phyloP scores from a whole-genome alignment of 2,113 vertebrate species.

The Stictonetta naevosa region DNA sequence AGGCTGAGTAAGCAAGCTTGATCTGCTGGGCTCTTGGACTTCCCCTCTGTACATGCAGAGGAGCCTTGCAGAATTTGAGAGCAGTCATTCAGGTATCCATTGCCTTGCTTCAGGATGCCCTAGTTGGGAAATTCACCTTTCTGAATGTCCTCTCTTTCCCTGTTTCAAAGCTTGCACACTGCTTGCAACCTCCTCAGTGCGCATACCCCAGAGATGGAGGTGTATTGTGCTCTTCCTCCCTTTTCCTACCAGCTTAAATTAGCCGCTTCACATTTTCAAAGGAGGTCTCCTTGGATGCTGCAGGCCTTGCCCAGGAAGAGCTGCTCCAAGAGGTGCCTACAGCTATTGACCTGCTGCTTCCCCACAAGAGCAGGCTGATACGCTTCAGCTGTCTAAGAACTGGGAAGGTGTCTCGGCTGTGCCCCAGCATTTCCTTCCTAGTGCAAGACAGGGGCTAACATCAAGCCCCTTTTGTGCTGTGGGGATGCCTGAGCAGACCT shows the following conservation, averaged over 20 bases:
- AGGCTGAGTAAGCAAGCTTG: neutral
- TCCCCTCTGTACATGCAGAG: neutral
- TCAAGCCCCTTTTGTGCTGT: neutral
- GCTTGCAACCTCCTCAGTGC: neutral
- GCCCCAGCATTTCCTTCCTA: neutral
- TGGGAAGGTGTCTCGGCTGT: neutral
- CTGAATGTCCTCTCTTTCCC: neutral
- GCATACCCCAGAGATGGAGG: neutral
- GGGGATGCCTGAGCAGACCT: neutral
- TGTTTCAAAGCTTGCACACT: neutral
- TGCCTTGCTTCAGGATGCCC: neutral
- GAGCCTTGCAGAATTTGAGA: neutral
- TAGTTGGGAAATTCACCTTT: neutral
- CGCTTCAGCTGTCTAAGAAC: neutral
- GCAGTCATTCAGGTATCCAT: neutral
- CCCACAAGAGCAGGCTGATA: neutral
- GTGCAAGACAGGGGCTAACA: neutral
- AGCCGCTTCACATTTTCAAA: neutral
- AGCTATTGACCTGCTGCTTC: accelerated
- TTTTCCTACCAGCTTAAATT: neutral
- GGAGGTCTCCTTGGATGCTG: neutral
- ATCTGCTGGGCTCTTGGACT: neutral
- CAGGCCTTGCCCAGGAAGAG: neutral
- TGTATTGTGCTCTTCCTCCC: neutral
- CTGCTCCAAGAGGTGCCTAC: accelerated